Conservation (phyloP, 2,888 invertebrate genomes). For the Ectropis crepuscularia region DNA sequence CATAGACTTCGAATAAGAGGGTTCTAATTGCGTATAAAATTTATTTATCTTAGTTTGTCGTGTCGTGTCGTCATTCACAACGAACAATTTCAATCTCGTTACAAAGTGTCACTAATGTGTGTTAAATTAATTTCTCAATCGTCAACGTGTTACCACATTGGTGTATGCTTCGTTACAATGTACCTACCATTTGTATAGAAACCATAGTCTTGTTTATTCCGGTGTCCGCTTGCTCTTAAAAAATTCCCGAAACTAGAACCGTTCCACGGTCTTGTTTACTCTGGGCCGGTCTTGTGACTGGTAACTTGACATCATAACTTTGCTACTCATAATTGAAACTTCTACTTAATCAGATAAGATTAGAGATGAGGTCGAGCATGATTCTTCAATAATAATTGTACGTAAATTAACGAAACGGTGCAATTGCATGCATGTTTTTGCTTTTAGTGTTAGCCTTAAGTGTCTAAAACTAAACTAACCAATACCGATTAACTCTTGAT, state of each 20-base stretch:
- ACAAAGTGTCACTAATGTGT: not conserved
- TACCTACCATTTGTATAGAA: slow-evolving; percentile 17
- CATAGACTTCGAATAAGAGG: no score
- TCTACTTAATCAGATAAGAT: slow-evolving; percentile 29
- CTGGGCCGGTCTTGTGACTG: slow-evolving; percentile 37
- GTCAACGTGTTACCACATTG: no score
- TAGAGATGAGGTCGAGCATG: slow-evolving; percentile 17
- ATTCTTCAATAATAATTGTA: not conserved
- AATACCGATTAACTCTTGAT: not conserved
- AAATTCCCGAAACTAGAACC: slow-evolving; percentile 35
- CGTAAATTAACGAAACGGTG: not conserved
- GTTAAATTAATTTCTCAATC: not conserved
- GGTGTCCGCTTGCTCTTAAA: slow-evolving; percentile 54
- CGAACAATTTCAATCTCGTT: not conserved
- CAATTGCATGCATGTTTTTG: slow-evolving; percentile 8
- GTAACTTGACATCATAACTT: slow-evolving; percentile 25
- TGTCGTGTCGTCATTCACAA: no score
- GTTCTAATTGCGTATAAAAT: no score
- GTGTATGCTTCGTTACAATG: slow-evolving; percentile 3
- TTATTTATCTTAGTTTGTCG: no score
- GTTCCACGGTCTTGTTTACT: slow-evolving; percentile 49
- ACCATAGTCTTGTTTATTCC: slow-evolving; percentile 33
- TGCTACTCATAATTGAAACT: slow-evolving; percentile 13
- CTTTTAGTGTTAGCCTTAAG: not conserved
- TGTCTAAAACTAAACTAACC: not conserved